phyloP scores from a whole-genome alignment of 2,888 invertebrate species.

The Dorcus parallelipipedus region DNA sequence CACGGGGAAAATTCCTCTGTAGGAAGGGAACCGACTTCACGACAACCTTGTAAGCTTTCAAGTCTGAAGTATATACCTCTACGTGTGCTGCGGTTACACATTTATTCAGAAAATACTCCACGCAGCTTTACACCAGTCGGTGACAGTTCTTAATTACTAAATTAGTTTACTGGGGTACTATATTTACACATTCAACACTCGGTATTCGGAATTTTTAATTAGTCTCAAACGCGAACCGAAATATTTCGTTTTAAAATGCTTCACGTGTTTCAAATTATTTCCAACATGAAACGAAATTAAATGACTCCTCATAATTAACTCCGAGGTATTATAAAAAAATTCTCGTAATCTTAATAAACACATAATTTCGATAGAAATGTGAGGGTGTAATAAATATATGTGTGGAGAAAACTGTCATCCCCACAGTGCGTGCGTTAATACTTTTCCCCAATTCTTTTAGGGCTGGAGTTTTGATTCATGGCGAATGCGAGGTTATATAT shows the following conservation, averaged over 20 bases:
- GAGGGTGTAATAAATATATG: too few relatives aligned
- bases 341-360: too few relatives aligned
- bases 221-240: background rate
- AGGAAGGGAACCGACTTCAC: background rate
- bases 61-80: conserved; percentile 4
- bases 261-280: background rate
- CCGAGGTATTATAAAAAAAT: too few relatives aligned
- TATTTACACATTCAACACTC: background rate
- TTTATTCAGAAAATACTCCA: conserved; percentile 7
- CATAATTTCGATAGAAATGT: too few relatives aligned
- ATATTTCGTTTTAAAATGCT: background rate
- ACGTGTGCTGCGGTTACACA: conserved; percentile 9
- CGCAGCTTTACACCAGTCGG: background rate
- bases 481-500: conserved; percentile 24
- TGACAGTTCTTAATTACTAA: conserved; percentile 9
- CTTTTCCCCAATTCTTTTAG: conserved; percentile 6
- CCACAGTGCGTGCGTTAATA: too few relatives aligned
- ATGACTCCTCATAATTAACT: too few relatives aligned
- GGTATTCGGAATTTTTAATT: background rate
- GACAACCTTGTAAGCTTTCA: conserved; percentile 7
- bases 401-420: too few relatives aligned
- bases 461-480: conserved; percentile 27
- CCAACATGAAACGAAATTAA: too few relatives aligned
- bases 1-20: conserved; percentile 16
- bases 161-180: conserved; percentile 4